Evolutionary conservation across 2,797 vertebrate species (phyloP).

Genomic region (Neostethus bicornis): DNA sequence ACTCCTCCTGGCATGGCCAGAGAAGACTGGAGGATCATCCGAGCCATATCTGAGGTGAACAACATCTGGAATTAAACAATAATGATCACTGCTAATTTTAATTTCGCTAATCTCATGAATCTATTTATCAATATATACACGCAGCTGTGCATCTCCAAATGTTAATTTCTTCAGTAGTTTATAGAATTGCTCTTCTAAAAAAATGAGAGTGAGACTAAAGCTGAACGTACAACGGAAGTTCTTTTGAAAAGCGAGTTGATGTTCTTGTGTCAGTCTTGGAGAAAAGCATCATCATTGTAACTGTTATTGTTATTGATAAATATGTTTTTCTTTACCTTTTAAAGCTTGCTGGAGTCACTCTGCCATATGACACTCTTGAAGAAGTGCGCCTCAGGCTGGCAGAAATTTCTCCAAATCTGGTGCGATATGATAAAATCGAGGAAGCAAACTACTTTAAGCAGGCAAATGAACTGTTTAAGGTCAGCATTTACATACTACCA

Average conservation of each 20-base stretch:
- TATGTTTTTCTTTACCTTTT: conserved; percentile 3
- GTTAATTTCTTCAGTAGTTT: too few relatives aligned
- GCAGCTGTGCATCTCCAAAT: neutral
- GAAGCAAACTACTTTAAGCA: conserved; percentile 91
- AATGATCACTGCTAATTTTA: neutral
- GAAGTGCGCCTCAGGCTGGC: conserved; percentile 83
- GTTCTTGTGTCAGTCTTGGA: neutral
- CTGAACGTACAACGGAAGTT: neutral
- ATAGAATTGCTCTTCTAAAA: too few relatives aligned
- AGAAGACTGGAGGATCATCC: conserved; percentile 92
- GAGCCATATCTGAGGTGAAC: conserved; percentile 89
- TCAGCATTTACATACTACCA: conserved; percentile 56
- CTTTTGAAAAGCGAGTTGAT: neutral
- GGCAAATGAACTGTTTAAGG: conserved; percentile 88
- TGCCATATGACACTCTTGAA: conserved; percentile 88
- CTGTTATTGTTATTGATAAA: too few relatives aligned
- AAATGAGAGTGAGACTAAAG: neutral
- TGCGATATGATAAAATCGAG: conserved; percentile 88
- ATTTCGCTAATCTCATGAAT: too few relatives aligned
- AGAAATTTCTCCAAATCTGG: conserved; percentile 89
- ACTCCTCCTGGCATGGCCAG: conserved; percentile 87
- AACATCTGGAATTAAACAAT: neutral
- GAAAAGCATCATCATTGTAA: neutral
- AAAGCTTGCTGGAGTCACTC: conserved; percentile 84
- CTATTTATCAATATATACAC: neutral